Conservation (phyloP, 2,113 vertebrate species). For the Carettochelys insculpta region DNA sequence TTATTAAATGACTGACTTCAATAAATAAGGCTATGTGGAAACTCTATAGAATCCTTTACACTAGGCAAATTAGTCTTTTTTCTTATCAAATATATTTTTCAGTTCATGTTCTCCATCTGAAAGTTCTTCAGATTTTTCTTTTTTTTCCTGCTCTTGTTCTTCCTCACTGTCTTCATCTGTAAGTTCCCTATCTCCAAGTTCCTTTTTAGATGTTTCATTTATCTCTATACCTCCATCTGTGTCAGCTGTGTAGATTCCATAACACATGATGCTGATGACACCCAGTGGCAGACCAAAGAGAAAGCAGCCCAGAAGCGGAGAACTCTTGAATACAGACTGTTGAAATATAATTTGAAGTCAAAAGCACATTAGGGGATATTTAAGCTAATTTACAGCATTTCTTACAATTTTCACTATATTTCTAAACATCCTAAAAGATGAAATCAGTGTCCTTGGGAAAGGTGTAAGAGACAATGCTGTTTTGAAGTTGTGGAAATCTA, state of each 20-base stretch:
- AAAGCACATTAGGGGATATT: background rate
- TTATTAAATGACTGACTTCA: constrained; percentile 69
- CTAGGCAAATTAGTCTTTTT: constrained; percentile 73
- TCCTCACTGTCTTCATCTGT: constrained; percentile 77
- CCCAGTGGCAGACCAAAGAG: constrained; percentile 96
- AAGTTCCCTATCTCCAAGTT: constrained; percentile 67
- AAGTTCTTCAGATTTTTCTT: constrained; percentile 22
- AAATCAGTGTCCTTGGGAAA: background rate
- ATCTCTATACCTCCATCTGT: constrained; percentile 84
- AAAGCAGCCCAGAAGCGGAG: constrained; percentile 95
- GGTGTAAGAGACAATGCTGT: background rate
- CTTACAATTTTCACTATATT: background rate
- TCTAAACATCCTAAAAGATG: background rate
- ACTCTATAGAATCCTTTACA: constrained; percentile 43
- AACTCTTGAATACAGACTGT: constrained; percentile 97
- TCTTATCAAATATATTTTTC: constrained; percentile 79
- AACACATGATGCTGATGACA: constrained; percentile 99
- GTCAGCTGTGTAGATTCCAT: constrained; percentile 96
- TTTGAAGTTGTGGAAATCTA: background rate
- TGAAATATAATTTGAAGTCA: constrained; percentile 41
- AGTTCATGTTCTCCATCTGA: constrained; percentile 71
- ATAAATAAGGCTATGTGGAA: constrained; percentile 79
- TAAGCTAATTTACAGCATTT: background rate
- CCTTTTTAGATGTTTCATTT: constrained; percentile 80
- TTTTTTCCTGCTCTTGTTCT: constrained; percentile 73